Conservation (phyloP, 2,797 vertebrate genomes). For the Xenentodon cancila region DNA sequence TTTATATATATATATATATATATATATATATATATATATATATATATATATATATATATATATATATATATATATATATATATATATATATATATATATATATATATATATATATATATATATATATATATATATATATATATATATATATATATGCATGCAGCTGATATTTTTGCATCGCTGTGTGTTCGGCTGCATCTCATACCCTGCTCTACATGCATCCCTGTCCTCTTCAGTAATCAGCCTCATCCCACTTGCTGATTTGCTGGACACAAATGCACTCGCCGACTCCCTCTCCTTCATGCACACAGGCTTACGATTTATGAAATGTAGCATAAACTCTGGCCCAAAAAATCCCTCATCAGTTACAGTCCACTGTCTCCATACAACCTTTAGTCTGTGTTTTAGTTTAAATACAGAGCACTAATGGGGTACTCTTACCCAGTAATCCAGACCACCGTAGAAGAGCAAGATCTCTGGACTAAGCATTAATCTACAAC, state of each 20-base stretch:
- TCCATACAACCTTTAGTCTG: constrained; percentile 55
- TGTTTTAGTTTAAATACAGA: constrained; percentile 42
- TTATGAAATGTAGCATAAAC: constrained; percentile 58
- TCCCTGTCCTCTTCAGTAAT: not conserved
- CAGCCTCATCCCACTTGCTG: constrained; percentile 10
- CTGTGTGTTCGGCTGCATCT: not conserved
- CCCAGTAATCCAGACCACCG: constrained; percentile 63
- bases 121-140: too few species aligned
- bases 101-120: not conserved
- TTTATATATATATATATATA: too few species aligned
- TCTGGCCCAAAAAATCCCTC: constrained; percentile 37
- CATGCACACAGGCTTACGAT: constrained; percentile 11
- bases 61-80: too few species aligned
- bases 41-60: too few species aligned
- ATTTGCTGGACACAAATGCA: constrained; percentile 29
- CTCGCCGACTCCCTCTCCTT: constrained; percentile 9
- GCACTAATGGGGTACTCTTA: constrained; percentile 46
- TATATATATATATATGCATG: too few species aligned
- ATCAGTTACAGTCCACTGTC: constrained; percentile 50
- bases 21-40: too few species aligned
- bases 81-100: not conserved
- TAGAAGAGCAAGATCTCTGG: constrained; percentile 51
- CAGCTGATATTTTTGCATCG: too few species aligned
- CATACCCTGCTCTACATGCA: constrained; percentile 1
- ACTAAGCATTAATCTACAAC: constrained; percentile 61